Evolutionary conservation across 2,797 vertebrate genomes (phyloP), one percentile per base, ranked within the genome.

Genomic region (Apogon hyalosoma): DNA sequence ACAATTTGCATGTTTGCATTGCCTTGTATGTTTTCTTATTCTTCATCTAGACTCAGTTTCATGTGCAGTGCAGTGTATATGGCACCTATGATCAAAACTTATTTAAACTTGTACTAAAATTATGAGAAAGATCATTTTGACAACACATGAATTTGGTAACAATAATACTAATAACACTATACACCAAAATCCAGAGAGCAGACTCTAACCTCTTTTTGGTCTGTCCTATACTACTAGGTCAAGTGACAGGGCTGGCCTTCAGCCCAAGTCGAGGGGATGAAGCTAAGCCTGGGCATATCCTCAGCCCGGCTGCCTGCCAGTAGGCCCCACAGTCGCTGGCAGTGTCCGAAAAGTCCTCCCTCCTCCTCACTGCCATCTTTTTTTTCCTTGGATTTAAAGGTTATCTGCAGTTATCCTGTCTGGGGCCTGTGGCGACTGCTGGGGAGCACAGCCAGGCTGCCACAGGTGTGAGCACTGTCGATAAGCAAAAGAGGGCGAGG

Each of bases 391-490:
- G 80, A 89, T 91, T 89, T 88, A 93, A 93, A 93, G 92, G 92
- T 93, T 92, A 94, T 93, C 91, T 90, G 54, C 77, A 77, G 73
- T 75, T 72, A 89, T 87, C 85, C 89, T 87, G 86, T 90, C 87
- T 80, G 79, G 53, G 80, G 85, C 86, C 87, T 79, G 80, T 80
- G 79, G 88, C 80, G 49, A 68, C 73, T 64, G 80, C 56, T 63
- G 58, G 67, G 73, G 79, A 74, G 74, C 74, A 68, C 57, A 31
- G 72, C 75, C 75, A 40, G 74, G 67, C 83, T n/a, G 62, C 90
- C 87, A 88, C 86, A 90, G 89, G 91, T 90, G 87, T 91, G 89
- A 90, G 82, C 24, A 53, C 72, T 57, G 72, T 79, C 49, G 90
- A 93, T 92, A 92, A 91, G 90, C 59, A 16, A 42, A 67, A 52